phyloP scores from a whole-genome alignment of 92 coral and sea anemone genomes.

The Siderastrea radians region DNA sequence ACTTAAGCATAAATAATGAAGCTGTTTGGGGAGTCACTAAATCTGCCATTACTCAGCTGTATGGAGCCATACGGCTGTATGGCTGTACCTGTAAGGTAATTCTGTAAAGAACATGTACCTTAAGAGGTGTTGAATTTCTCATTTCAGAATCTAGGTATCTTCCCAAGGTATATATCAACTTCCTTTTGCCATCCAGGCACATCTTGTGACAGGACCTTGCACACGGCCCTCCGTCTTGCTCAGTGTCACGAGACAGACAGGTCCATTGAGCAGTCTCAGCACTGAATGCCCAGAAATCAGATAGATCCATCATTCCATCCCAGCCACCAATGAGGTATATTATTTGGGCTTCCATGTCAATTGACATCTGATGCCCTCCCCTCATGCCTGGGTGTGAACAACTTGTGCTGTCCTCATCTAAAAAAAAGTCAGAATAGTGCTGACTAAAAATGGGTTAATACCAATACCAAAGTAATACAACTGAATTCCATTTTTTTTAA shows the following conservation, averaged over 20 bases:
- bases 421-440: neutral
- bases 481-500: too few species aligned
- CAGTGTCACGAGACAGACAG: slow-evolving; percentile 89
- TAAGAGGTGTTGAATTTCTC: slow-evolving; percentile 84
- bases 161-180: slow-evolving; percentile 92
- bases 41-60: too few species aligned
- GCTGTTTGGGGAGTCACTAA: too few species aligned
- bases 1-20: too few species aligned
- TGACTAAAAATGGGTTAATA: too few species aligned
- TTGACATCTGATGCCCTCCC: slow-evolving; percentile 99
- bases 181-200: slow-evolving; percentile 90
- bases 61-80: too few species aligned
- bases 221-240: slow-evolving; percentile 97
- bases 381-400: slow-evolving; percentile 93
- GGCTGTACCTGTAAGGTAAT: too few species aligned
- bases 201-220: slow-evolving; percentile 98
- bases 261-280: slow-evolving; percentile 83
- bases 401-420: slow-evolving; percentile 26
- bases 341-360: slow-evolving; percentile 89
- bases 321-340: slow-evolving; percentile 97
- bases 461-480: too few species aligned
- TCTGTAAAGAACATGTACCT: slow-evolving; percentile 59
- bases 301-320: slow-evolving; percentile 93
- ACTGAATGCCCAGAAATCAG: slow-evolving; percentile 95
- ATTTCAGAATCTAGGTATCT: slow-evolving; percentile 95